Base-by-base conservation (phyloP, 1,140 invertebrate genomes). In the Rhynchophorus ferrugineus region DNA sequence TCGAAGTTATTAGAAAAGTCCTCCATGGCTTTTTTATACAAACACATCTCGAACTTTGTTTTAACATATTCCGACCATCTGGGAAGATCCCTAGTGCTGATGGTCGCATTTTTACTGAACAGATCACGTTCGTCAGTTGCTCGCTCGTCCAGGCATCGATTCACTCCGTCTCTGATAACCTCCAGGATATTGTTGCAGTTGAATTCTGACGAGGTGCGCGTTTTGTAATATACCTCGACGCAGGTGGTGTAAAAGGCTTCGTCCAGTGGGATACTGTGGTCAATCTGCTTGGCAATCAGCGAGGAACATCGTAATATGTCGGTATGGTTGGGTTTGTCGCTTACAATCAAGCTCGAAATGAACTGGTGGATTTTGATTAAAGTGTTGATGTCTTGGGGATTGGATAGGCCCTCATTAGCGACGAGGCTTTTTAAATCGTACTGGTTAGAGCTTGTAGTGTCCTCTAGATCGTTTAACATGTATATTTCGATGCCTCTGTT, bases 401-500 rank as follows among this genome's bases (percentile, higher is more conserved):
- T 13, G 16, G 60, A 43, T 5, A 85, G 58, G 2, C 81, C 81
- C 29, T 69, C 61, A 8, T 69, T 63, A 41, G 69, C 64, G 1
- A 85, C 65, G 44, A 85, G 63, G 3, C 79, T 76, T 37, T 72
- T 70, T 45, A 78, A 59, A 63, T 85, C 84, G 2, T 76, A 51
- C 3, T 48, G 17, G 37, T 71, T 66, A 1, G 39, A 36, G 16
- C 69, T 52, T 17, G 55, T 13, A n/a, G 61, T 66, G 41, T 71
- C 68, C n/a, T 69, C 64, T 8, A 73, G 61, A 3, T 61, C 55
- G 29, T 68, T 63, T 0, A 75, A 66, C 35, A 97, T 69, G 61
- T 77, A 94, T 57, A 99, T 87, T 75, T 99, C 96, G 0, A 98
- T 80, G 2, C 95, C 93, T 67, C 96, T 78, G 68, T 99, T 99